Base-by-base conservation (phyloP, 1,140 invertebrate genomes). In the Oreohelix idahoensis region DNA sequence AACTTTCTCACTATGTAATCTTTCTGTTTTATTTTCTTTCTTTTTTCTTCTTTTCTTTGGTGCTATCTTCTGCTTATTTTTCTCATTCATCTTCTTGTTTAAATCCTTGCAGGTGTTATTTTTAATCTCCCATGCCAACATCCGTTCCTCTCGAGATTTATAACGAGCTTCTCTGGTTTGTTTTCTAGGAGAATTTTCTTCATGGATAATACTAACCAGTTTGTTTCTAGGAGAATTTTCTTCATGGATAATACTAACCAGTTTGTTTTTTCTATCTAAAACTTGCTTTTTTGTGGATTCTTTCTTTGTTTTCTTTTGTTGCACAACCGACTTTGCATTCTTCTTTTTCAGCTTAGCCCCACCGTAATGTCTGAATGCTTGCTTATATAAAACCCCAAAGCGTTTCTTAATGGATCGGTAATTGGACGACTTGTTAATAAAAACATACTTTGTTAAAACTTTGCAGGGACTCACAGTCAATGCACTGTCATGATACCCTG, bases 371-470 rank as follows among this genome's bases (percentile, higher is more conserved):
- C 58, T 63, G 39, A 79, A 79, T 29, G 77, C 77, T 63, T 79
- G 49, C 26, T 39, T 79, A n/a, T 79, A 79, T 13, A 79, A 66
- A 23, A 79, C 58, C 4, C 77, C 77, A 66, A 79, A 79, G 17
- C 29, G 13, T 42, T 79, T 79, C 36, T 66, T 79, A 23, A 8
- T n/a, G 4, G 20, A 23, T 39, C 53, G 66, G 0, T 20, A 2
- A n/a, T 66, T 79, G 53, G 11, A 35, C 10, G 38, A 4, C 23
- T 36, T 69, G 36, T 79, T 79, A 4, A 79, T 79, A 49, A 38
- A 79, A 8, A 79, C 77, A 66, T 79, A 79, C 26, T 79, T 79
- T 17, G 77, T 79, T 8, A 79, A 2, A 49, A 79, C 35, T 53
- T 79, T 58, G 29, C 77, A 79, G 1, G 51, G 77, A 26, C 29